Evolutionary conservation across 2,113 vertebrate species (phyloP).

Genomic region (Phocoena phocoena): DNA sequence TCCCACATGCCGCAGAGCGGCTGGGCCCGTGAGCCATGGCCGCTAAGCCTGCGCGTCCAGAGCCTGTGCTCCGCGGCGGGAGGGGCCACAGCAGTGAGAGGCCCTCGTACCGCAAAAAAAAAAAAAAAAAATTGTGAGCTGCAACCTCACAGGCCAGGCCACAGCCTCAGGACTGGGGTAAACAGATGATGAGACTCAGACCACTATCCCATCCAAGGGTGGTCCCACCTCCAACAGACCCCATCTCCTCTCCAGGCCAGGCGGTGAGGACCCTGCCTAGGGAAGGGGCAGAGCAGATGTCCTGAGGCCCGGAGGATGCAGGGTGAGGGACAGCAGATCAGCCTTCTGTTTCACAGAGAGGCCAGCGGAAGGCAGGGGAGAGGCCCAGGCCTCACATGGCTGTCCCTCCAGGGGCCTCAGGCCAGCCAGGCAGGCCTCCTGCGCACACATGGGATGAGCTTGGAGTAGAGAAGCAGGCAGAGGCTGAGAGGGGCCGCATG

Average conservation of each 20-base stretch:
- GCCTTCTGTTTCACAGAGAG: neutral
- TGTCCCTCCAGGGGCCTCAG: neutral
- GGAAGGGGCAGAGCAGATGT: neutral
- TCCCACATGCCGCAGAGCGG: too few relatives aligned
- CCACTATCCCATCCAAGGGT: neutral
- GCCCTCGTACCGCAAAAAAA: too few relatives aligned
- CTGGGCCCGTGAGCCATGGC: too few relatives aligned
- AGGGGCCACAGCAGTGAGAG: too few relatives aligned
- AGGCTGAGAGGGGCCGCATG: neutral
- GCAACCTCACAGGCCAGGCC: neutral
- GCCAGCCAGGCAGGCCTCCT: too few relatives aligned
- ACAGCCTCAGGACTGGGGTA: neutral
- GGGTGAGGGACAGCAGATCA: neutral
- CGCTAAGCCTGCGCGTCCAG: too few relatives aligned
- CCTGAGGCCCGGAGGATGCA: neutral
- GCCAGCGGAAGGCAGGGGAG: neutral
- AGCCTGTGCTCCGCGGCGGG: rapidly evolving
- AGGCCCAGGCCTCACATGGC: neutral
- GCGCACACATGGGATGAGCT: neutral
- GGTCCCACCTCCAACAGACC: neutral
- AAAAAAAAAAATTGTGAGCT: neutral
- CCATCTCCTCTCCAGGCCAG: neutral
- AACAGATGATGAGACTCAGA: too few relatives aligned
- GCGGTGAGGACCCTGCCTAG: neutral
- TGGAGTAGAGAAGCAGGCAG: neutral